A percentile compares a stretch with the other conserved stretches of the same genome.
phyloP scores from a whole-genome alignment of 92 coral and sea anemone species.

The Diadumene lineata region DNA sequence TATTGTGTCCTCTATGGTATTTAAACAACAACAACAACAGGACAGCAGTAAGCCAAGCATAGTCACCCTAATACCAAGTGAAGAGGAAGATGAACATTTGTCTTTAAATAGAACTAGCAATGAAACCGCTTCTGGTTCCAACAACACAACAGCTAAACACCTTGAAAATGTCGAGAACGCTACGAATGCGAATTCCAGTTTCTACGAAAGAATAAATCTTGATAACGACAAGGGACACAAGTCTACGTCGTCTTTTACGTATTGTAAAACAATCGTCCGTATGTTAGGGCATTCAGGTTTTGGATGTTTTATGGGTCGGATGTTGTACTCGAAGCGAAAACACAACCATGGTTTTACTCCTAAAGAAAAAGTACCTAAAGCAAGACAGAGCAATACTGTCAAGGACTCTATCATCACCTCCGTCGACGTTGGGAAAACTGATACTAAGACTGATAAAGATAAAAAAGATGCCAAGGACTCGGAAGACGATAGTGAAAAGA shows the following conservation, averaged over 20 bases:
- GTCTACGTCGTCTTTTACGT: slow-evolving; percentile 40
- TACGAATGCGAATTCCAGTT: slow-evolving; percentile 15
- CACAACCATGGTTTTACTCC: slow-evolving; percentile 27
- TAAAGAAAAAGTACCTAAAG: background rate
- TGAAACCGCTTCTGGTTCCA: slow-evolving; percentile 5
- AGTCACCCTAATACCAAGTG: slow-evolving; percentile 73
- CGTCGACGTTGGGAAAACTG: slow-evolving; percentile 7
- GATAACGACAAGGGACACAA: slow-evolving; percentile 11
- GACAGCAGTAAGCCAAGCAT: slow-evolving; percentile 49
- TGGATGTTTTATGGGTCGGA: slow-evolving; percentile 50
- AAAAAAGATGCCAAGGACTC: slow-evolving; percentile 29
- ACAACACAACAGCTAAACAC: slow-evolving; percentile 1
- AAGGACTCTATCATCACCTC: background rate
- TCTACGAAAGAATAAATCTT: slow-evolving; percentile 18
- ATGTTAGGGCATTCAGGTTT: slow-evolving; percentile 57
- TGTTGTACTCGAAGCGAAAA: slow-evolving; percentile 48
- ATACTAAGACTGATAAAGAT: slow-evolving; percentile 26
- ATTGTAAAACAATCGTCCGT: slow-evolving; percentile 51
- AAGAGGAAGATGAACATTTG: slow-evolving; percentile 49
- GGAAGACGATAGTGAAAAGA: slow-evolving; percentile 11
- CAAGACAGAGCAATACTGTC: background rate
- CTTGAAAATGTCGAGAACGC: slow-evolving; percentile 1
- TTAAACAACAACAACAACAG: slow-evolving; percentile 30
- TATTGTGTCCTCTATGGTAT: slow-evolving; percentile 8
- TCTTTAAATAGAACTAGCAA: slow-evolving; percentile 5